phyloP scores from a whole-genome alignment of 2,113 vertebrate species.

The Romanogobio albipinnatus region DNA sequence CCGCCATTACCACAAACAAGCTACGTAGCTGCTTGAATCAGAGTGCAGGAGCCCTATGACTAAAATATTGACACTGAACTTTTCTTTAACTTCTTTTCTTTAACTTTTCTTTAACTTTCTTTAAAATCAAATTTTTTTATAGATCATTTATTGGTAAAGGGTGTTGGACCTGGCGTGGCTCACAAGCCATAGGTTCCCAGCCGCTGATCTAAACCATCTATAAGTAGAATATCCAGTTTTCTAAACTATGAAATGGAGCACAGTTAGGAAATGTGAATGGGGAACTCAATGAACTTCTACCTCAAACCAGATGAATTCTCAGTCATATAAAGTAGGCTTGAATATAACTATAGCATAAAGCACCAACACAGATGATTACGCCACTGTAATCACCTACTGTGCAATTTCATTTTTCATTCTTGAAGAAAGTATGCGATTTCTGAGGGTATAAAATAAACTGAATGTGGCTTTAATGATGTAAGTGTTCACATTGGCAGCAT shows the following conservation, averaged over 20 bases:
- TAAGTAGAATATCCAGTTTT: constrained; percentile 17
- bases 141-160: too few relatives aligned
- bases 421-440: constrained; percentile 14
- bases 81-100: too few relatives aligned
- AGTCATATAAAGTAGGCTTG: constrained; percentile 2
- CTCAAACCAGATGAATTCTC: constrained; percentile 20
- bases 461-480: neutral
- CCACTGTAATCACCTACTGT: neutral
- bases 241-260: constrained; percentile 20
- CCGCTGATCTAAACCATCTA: neutral
- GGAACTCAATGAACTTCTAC: constrained; percentile 22
- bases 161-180: too few relatives aligned
- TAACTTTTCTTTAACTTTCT: too few relatives aligned
- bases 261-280: constrained; percentile 16
- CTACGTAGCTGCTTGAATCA: too few relatives aligned
- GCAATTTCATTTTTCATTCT: constrained; percentile 29
- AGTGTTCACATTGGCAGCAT: neutral
- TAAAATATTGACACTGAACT: too few relatives aligned
- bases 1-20: too few relatives aligned
- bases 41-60: too few relatives aligned
- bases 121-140: too few relatives aligned
- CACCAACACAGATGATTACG: constrained; percentile 9
- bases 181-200: too few relatives aligned
- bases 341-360: neutral
- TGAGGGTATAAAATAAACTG: neutral